Percentiles rank a stretch among this genome's conserved stretches.
These are phyloP conservation scores for Acleris literana DNA, from an alignment of 2,888 invertebrate species.

Conservation along the genomic window DNA sequence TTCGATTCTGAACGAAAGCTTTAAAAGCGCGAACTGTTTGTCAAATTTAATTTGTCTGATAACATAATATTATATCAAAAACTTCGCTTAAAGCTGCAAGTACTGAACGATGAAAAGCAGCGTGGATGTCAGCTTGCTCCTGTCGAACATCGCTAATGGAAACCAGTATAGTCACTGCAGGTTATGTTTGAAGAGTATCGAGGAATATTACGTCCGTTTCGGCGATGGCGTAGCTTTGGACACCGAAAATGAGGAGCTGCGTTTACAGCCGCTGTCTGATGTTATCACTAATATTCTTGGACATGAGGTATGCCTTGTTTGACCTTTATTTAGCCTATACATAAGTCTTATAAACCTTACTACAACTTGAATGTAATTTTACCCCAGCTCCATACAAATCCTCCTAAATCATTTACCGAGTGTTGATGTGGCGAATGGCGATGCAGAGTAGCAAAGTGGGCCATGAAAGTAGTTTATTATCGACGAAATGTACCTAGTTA, in stretches of 20 bases:
- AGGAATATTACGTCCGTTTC: slow-evolving; percentile 60
- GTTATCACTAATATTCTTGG: slow-evolving; percentile 56
- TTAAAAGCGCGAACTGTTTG: slow-evolving; percentile 51
- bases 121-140: slow-evolving; percentile 54
- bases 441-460: too few relatives aligned
- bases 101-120: slow-evolving; percentile 27
- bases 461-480: neutral
- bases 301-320: slow-evolving; percentile 49
- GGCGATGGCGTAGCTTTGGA: slow-evolving; percentile 58
- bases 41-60: slow-evolving; percentile 18
- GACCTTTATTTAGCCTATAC: neutral
- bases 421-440: too few relatives aligned
- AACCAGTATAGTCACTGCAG: slow-evolving; percentile 70
- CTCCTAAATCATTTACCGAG: too few relatives aligned
- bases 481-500: too few relatives aligned
- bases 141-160: slow-evolving; percentile 64
- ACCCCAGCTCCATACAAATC: neutral
- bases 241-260: slow-evolving; percentile 36
- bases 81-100: neutral
- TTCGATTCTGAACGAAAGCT: slow-evolving; percentile 65
- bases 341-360: neutral
- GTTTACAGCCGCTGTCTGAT: slow-evolving; percentile 50
- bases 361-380: neutral
- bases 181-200: slow-evolving; percentile 66
- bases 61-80: neutral